Conservation (phyloP, 2,888 invertebrate genomes). For the Cheilosia impressa region DNA sequence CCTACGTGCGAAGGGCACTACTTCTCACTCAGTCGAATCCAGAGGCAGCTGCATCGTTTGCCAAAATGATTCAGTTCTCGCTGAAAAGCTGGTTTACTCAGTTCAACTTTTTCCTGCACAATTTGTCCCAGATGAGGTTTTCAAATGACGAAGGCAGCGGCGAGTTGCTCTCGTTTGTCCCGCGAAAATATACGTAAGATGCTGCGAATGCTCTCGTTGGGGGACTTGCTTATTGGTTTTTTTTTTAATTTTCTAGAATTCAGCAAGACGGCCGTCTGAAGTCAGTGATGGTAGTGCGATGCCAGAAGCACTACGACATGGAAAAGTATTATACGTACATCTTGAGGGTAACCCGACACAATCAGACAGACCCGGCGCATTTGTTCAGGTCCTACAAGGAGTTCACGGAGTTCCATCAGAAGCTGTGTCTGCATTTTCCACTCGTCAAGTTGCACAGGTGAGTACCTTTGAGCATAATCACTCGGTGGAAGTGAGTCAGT, state of each 20-base stretch:
- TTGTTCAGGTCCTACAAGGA: slow-evolving; percentile 98
- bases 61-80: slow-evolving; percentile 97
- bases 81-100: slow-evolving; percentile 97
- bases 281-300: slow-evolving; percentile 93
- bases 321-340: slow-evolving; percentile 99
- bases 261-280: slow-evolving; percentile 94
- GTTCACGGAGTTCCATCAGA: slow-evolving; percentile 97
- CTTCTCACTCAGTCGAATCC: slow-evolving; percentile 95
- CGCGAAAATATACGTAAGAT: slow-evolving; percentile 95
- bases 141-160: slow-evolving; percentile 93
- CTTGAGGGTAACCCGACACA: slow-evolving; percentile 91
- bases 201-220: neutral
- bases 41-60: slow-evolving; percentile 98
- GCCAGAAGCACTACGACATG: slow-evolving; percentile 97
- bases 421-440: slow-evolving; percentile 95
- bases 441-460: slow-evolving; percentile 95
- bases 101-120: slow-evolving; percentile 99
- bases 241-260: slow-evolving; percentile 86
- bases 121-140: slow-evolving; percentile 96
- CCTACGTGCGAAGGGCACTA: slow-evolving; percentile 95
- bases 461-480: slow-evolving; percentile 78
- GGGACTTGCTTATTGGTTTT: neutral
- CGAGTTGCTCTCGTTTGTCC: slow-evolving; percentile 95
- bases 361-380: slow-evolving; percentile 93
- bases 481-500: neutral